Evolutionary conservation across 92 coral and sea anemone species (phyloP), one percentile per base, ranked within the genome.

Genomic region (Phenganax marumi): DNA sequence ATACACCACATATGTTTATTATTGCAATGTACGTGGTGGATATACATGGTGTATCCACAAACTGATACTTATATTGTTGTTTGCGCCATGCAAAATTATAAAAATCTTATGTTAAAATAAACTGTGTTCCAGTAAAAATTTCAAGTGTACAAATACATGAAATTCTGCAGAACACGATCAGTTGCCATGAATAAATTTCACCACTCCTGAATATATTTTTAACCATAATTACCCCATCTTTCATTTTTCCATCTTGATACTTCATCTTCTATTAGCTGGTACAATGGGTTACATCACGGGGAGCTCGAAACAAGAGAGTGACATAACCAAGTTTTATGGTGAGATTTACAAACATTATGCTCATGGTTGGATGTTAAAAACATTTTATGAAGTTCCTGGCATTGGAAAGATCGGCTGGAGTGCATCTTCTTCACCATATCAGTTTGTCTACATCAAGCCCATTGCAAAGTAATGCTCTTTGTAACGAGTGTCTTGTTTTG

Each of bases 331-430:
- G 75, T 91, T 90, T 75, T 95, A 95, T 81, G 87, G 86, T 68
- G 90, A 95, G 57, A 89, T 95, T 58, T 86, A 90, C 79, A 84
- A 81, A 25, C 95, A 97, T 22, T 95, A 95, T 76, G 85, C 82
- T 43, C 93, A 92, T 79, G 98, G 98, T n/a, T 95, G 91, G 80
- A 55, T 92, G 53, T 85, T 95, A 54, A 92, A 86, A 13, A 90
- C 97, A 54, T 95, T 95, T 52, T 92, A 95, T 80, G 90, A 87
- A 71, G 91, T 92, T 46, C 98, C 98, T 54, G 98, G 98, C 47
- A 89, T 95, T 66, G 95, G 93, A 7, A 95, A 95, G 78, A 92
- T 91, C 6, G 98, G 98, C 1, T 95, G 98, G 98, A 95, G 90
- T 90, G 89, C 98, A 16, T 90, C 87, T 46, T 93, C 93, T 64